Percentiles rank a stretch among this genome's conserved stretches.
phyloP scores from a whole-genome alignment of 2,113 vertebrate species.

The Scomber scombrus region DNA sequence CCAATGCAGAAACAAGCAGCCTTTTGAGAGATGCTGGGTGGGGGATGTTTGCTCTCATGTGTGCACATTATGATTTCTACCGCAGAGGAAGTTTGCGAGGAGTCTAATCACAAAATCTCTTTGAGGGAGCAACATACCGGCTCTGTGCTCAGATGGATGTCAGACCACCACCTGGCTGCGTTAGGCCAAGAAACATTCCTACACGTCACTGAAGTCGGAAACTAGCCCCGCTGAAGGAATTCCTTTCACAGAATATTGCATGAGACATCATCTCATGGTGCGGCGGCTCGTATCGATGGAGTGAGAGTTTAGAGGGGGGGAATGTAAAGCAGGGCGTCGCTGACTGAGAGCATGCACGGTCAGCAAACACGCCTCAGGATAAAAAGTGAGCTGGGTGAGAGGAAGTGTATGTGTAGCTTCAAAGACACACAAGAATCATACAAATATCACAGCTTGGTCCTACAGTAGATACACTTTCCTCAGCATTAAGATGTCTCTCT shows the following conservation, averaged over 20 bases:
- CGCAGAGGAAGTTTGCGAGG: slow-evolving; percentile 44
- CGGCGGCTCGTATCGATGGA: background rate
- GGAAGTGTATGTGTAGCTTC: background rate
- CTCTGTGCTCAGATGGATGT: slow-evolving; percentile 30
- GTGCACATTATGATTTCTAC: slow-evolving; percentile 29
- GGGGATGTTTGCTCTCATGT: slow-evolving; percentile 14
- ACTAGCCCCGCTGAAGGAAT: slow-evolving; percentile 41
- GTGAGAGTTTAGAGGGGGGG: slow-evolving; percentile 21
- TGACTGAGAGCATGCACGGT: slow-evolving; percentile 11
- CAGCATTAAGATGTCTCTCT: too few relatives aligned
- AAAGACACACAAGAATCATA: too few relatives aligned
- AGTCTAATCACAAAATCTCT: slow-evolving; percentile 25
- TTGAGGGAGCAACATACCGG: slow-evolving; percentile 41
- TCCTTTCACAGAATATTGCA: slow-evolving; percentile 37
- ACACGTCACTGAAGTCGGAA: slow-evolving; percentile 41
- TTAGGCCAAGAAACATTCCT: slow-evolving; percentile 36
- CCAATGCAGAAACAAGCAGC: slow-evolving; percentile 48
- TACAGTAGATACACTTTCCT: too few relatives aligned
- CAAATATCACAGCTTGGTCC: too few relatives aligned
- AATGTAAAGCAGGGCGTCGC: background rate
- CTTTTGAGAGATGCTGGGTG: slow-evolving; percentile 48
- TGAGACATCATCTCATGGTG: slow-evolving; percentile 16
- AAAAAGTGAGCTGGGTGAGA: background rate
- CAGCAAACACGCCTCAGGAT: slow-evolving; percentile 19
- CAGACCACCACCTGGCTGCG: slow-evolving; percentile 39